These are phyloP conservation scores for Graptemys geographica DNA, from an alignment of 2,797 vertebrate species.

Conservation along the genomic window DNA sequence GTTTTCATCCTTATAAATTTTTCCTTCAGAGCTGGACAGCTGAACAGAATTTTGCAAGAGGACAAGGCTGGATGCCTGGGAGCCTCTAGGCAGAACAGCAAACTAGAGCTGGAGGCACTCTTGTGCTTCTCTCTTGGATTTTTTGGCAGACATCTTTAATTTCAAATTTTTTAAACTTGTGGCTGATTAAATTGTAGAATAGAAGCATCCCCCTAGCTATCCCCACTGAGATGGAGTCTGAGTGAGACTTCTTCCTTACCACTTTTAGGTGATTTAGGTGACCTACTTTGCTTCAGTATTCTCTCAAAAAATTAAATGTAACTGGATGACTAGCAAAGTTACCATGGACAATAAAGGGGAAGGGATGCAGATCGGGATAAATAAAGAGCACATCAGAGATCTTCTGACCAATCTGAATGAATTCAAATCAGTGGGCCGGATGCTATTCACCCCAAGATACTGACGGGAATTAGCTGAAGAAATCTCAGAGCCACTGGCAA, in stretches of 20 bases:
- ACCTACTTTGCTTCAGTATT: too few species aligned
- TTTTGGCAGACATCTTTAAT: not conserved
- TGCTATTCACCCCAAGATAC: too few species aligned
- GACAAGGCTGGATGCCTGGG: not conserved
- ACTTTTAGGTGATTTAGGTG: not conserved
- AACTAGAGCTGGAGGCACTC: not conserved
- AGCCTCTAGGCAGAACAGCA: rapidly evolving
- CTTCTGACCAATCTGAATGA: too few species aligned
- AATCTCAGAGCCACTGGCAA: too few species aligned
- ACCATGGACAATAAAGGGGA: too few species aligned
- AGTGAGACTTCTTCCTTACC: rapidly evolving
- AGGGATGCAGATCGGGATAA: too few species aligned
- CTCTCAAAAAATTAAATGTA: too few species aligned
- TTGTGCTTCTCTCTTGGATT: not conserved
- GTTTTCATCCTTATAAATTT: not conserved
- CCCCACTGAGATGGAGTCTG: rapidly evolving
- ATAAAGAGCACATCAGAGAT: too few species aligned
- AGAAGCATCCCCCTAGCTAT: rapidly evolving
- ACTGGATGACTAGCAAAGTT: too few species aligned
- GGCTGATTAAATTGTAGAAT: not conserved
- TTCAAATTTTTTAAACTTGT: not conserved
- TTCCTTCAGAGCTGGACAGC: not conserved
- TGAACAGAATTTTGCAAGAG: rapidly evolving
- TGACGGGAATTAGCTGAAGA: too few species aligned
- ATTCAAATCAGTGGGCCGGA: too few species aligned